A percentile compares a stretch with the other conserved stretches of the same genome.
Conservation (phyloP, 2,888 invertebrate species). For the Tortricodes alternella region DNA sequence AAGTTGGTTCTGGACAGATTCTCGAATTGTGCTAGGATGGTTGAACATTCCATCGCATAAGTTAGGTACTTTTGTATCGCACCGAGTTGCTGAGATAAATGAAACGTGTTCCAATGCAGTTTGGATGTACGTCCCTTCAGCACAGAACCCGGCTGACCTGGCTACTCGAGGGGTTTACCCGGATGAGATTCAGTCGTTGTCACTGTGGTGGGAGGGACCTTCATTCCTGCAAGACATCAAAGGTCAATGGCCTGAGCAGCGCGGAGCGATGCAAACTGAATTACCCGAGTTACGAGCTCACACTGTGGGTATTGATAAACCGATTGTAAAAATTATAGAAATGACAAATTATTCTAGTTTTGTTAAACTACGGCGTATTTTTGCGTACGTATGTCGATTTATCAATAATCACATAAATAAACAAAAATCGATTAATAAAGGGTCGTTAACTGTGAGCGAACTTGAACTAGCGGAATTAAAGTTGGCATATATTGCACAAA, state of each 20-base stretch:
- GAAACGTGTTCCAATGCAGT: constrained; percentile 32
- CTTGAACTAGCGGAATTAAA: not conserved
- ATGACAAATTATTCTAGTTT: not conserved
- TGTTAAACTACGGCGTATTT: not conserved
- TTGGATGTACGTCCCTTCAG: constrained; percentile 40
- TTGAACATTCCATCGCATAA: constrained; percentile 35
- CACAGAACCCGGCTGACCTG: constrained; percentile 30
- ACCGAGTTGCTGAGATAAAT: constrained; percentile 39
- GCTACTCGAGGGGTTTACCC: constrained; percentile 24
- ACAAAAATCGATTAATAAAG: not conserved
- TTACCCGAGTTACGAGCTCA: not conserved
- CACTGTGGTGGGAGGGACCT: constrained; percentile 31
- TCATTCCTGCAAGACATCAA: constrained; percentile 8
- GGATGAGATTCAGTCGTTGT: not conserved
- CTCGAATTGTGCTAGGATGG: constrained; percentile 43
- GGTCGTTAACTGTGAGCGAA: not conserved
- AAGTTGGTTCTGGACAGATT: constrained; percentile 41
- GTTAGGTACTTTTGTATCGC: constrained; percentile 40
- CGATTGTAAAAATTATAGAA: not conserved
- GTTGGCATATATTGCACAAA: not conserved
- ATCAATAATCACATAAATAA: not conserved
- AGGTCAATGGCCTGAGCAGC: constrained; percentile 7
- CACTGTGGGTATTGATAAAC: not conserved
- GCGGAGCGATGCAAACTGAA: not conserved
- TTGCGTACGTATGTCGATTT: not conserved